A percentile compares a stretch with the other conserved stretches of the same genome.
Conservation (phyloP, 2,113 vertebrate species). For the Pterocles gutturalis region DNA sequence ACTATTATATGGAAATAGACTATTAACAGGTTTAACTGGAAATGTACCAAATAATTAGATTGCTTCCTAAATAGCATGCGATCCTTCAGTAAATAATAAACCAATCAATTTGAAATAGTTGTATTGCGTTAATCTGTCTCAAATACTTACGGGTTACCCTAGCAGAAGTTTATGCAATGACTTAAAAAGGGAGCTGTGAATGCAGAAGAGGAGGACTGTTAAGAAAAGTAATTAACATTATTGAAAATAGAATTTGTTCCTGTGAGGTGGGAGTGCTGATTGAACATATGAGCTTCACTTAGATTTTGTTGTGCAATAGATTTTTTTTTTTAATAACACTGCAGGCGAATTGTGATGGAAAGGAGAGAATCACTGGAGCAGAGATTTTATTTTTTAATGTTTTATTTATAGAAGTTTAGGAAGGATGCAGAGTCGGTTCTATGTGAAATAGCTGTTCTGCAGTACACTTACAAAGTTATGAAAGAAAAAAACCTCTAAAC, state of each 20-base stretch:
- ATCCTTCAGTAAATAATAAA: background rate
- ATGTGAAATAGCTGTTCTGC: background rate
- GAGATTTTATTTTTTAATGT: background rate
- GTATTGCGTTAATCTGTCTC: background rate
- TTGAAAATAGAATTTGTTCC: constrained; percentile 31
- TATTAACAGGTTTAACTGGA: background rate
- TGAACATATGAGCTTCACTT: background rate
- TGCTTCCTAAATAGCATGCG: background rate
- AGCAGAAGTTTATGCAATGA: background rate
- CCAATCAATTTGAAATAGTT: background rate
- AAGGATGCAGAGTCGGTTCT: background rate
- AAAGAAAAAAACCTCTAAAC: background rate
- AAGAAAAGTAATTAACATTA: constrained; percentile 16
- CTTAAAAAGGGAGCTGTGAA: constrained; percentile 3
- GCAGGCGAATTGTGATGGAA: background rate
- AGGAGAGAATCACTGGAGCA: background rate
- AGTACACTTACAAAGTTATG: background rate
- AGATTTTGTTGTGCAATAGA: background rate
- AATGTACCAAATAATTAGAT: background rate
- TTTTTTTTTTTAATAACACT: background rate
- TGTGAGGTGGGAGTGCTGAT: constrained; percentile 24
- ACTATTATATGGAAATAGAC: fast-evolving
- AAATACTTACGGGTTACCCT: background rate
- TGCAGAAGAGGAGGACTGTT: background rate
- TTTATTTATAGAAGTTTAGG: constrained; percentile 11